phyloP scores from a whole-genome alignment of 1,140 invertebrate genomes.

The Drosophila lacteicornis region DNA sequence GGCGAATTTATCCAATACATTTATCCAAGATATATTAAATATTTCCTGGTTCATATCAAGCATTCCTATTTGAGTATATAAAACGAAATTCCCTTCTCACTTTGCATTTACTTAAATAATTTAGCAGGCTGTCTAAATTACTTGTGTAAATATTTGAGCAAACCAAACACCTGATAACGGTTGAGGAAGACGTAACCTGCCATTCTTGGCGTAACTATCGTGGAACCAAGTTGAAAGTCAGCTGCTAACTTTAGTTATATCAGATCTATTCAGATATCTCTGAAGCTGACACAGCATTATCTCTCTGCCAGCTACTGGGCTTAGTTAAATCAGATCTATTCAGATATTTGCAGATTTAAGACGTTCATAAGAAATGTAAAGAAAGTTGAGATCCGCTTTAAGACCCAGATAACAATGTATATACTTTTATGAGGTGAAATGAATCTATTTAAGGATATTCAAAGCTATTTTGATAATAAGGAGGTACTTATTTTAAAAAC shows the following conservation, averaged over 20 bases:
- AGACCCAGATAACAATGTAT: neutral
- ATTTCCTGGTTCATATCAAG: neutral
- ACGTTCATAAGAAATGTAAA: too few relatives aligned
- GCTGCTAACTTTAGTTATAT: neutral
- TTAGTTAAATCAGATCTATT: neutral
- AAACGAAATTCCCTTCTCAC: conserved; percentile 24
- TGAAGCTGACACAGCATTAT: neutral
- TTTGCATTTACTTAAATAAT: conserved; percentile 13
- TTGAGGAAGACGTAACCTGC: conserved; percentile 15
- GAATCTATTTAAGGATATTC: neutral
- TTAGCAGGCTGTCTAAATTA: conserved; percentile 23
- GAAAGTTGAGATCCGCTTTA: neutral
- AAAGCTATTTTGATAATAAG: neutral
- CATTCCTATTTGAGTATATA: neutral
- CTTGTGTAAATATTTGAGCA: conserved; percentile 28
- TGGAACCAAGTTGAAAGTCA: neutral
- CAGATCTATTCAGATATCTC: conserved; percentile 3
- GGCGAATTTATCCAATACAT: neutral
- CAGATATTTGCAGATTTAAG: conserved; percentile 1
- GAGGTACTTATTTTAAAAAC: neutral
- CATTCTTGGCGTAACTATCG: neutral
- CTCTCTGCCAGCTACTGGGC: neutral
- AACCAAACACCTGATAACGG: conserved; percentile 21
- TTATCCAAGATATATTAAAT: neutral
- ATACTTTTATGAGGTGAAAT: too few relatives aligned